A percentile compares a stretch with the other conserved stretches of the same genome.
phyloP scores from a whole-genome alignment of 2,113 vertebrate genomes.

The Pardalotus punctatus region DNA sequence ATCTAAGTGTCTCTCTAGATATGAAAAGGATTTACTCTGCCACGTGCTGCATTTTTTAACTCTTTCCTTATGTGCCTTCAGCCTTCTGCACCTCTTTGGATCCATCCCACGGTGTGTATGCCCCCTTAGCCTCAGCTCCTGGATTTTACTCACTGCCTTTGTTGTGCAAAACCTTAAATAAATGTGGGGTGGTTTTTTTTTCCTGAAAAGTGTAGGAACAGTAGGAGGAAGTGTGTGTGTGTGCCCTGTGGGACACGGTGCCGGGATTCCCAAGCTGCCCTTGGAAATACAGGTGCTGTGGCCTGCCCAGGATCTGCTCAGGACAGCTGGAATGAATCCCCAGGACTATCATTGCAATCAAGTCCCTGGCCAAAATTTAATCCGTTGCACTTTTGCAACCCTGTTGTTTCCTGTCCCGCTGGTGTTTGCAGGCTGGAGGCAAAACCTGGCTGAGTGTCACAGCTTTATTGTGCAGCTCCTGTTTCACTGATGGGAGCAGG shows the following conservation, averaged over 20 bases:
- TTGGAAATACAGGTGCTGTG: conserved; percentile 21
- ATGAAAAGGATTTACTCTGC: neutral
- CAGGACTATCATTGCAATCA: conserved; percentile 17
- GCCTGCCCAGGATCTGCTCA: neutral
- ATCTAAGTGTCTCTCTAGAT: neutral
- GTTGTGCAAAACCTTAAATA: neutral
- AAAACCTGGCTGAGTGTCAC: conserved; percentile 17
- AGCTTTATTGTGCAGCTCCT: neutral
- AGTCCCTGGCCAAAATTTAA: conserved; percentile 38
- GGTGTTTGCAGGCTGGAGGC: conserved; percentile 39
- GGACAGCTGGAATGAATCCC: conserved; percentile 54
- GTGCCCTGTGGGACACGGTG: neutral
- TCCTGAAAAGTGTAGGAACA: conserved; percentile 38
- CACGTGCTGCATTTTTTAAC: neutral
- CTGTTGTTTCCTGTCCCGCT: conserved; percentile 1
- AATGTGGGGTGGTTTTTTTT: neutral
- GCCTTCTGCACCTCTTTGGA: neutral
- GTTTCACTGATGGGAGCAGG: neutral
- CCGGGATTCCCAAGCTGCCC: neutral
- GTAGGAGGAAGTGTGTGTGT: conserved; percentile 27
- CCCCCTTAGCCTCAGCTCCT: neutral
- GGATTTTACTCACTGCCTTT: neutral
- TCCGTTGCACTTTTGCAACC: conserved; percentile 45
- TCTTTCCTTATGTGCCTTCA: neutral
- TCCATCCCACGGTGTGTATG: neutral